Conservation (phyloP, 2,113 vertebrate genomes). For the Coptodon bakossiorum region DNA sequence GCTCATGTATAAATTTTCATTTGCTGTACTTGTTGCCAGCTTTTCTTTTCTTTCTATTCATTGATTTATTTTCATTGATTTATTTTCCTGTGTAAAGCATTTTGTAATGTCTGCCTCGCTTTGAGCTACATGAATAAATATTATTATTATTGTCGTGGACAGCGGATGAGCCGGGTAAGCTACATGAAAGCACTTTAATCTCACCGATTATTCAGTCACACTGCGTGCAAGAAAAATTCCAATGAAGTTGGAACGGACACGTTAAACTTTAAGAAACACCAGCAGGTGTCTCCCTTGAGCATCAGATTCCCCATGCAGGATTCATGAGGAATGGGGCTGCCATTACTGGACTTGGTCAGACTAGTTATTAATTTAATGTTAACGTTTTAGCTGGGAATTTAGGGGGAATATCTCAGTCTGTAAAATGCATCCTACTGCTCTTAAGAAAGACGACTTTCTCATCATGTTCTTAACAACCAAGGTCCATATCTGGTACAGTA, state of each 20-base stretch:
- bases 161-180: not conserved
- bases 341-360: not conserved
- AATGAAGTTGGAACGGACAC: not conserved
- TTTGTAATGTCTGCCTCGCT: not conserved
- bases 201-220: not conserved
- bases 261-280: conserved; percentile 1
- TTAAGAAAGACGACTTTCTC: not conserved
- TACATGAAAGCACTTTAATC: not conserved
- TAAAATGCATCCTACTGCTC: not conserved
- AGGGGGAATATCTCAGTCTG: not conserved
- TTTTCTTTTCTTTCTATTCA: not conserved
- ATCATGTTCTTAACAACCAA: not conserved
- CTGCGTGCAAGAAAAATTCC: not conserved
- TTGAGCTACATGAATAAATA: not conserved
- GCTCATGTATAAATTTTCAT: not conserved
- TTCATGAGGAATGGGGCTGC: not conserved
- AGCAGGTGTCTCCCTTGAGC: conserved; percentile 67
- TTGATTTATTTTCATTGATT: not conserved
- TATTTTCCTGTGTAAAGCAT: not conserved
- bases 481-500: not conserved
- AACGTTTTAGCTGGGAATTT: not conserved
- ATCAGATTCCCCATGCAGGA: not conserved
- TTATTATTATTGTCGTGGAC: not conserved
- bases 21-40: not conserved
- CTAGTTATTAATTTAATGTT: not conserved